Base-by-base conservation (phyloP, 2,888 invertebrate genomes). In the Diloba caeruleocephala region DNA sequence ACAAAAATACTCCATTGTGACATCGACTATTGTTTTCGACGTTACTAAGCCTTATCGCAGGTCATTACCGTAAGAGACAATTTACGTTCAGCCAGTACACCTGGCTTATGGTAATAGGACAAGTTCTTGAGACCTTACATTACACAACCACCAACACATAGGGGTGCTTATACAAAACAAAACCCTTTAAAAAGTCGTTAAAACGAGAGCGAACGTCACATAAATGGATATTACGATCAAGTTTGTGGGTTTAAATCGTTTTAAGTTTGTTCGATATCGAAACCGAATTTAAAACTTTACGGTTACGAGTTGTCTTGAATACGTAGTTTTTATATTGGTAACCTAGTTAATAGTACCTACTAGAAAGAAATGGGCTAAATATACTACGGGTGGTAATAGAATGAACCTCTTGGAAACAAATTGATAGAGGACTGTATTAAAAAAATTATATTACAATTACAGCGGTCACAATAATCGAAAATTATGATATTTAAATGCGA, bases 151-250 rank as follows among this genome's bases (percentile, higher is more conserved):
- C 36, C 33, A 7, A 50, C 29, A 55, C 19, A 23, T 28, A 15
- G 28, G n/a, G 36, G 49, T 44, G 19, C 37, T 51, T 41, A 48
- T n/a, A 36, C 21, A 23, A 44, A 60, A 65, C 45, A 57, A 52
- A 31, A 33, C 33, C 12, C 23, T 39, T 37, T 25, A 41, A 50
- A 54, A 49, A 55, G 43, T 41, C 50, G 53, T 54, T 55, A 49
- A 48, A 52, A 37, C 19, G 17, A 45, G 25, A 55, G 17, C 23
- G 23, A 48, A 51, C 15, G 29, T 39, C 19, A 12, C 25, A 25
- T 12, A 10, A 64, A 39, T 41, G 29, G 29, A 26, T 60, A 44
- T 59, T 37, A 28, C 17, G 43, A 43, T 26, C 19, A 14, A 17
- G 19, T 29, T n/a, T 41, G 15, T 29, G 67, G 19, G 37, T 42